Conservation (phyloP, 2,113 vertebrate genomes). For the human (Homo sapiens) region GRCh38 chr2:218754001-218754500, state of each 20-base stretch:
- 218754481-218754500: slow-evolving; percentile 17
- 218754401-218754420: slow-evolving; percentile 4
- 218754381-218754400: slow-evolving; percentile 34
- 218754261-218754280: slow-evolving; percentile 67
- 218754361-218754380: slow-evolving; percentile 20
- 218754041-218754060: background rate
- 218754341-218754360: background rate
- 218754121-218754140: slow-evolving; percentile 39
- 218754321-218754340: background rate
- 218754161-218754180: background rate
- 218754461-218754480: background rate
- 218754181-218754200: slow-evolving; percentile 15
- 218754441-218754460: slow-evolving; percentile 2
- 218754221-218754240: slow-evolving; percentile 53
- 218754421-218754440: slow-evolving; percentile 70
- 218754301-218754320: slow-evolving; percentile 73
- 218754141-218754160: background rate
- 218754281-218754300: slow-evolving; percentile 71
- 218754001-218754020: background rate
- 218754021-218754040: background rate
- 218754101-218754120: background rate
- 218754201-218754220: background rate
- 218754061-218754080: background rate
- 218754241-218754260: slow-evolving; percentile 62
- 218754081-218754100: background rate